Base-by-base conservation (phyloP, 2,113 vertebrate species). In the Scomber colias region DNA sequence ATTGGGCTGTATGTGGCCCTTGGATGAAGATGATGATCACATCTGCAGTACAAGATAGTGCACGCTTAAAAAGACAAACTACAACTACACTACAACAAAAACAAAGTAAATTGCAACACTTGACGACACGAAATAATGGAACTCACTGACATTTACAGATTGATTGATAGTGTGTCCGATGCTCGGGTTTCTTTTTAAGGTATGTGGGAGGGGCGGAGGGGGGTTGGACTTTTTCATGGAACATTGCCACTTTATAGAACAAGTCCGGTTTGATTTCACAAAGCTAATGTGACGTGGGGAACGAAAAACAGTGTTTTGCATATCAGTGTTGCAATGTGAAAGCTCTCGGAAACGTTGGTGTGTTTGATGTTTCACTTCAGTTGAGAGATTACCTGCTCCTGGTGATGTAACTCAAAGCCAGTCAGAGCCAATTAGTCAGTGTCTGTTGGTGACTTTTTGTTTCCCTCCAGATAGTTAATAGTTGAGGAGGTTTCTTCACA, bases 141-240 rank as follows among this genome's bases (percentile, higher is more conserved):
- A 75, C 44, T 56, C 45, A 13, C 27, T 77, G 86, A 75, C 61
- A 77, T 88, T 84, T 75, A 11, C 59, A 46, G 64, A 65, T 50
- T 3, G 68, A 85, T 49, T 87, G 76, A 65, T 46, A 3, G 48
- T 3, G 44, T 35, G 35, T 65, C 48, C 21, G 67, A 27, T 48
- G 44, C 30, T 51, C 19, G 3, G 19, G 8, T 46, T 60, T 24
- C 60, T 7, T 16, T 66, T 19, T 5, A n/a, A 71, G 11, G 17
- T n/a, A n/a, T n/a, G n/a, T 21, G 21, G 21, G 21, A 21, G 21
- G 21, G 21, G 21, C 1, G 1, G 21, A 1, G 21, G n/a, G 27
- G 12, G 19, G 45, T 30, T 30, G 35, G 13, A 59, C 14, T 0
- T 61, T 77, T 61, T 60, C 31, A 9, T 51, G 15, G 50, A 70